Percentiles rank a stretch among this genome's conserved stretches.
Conservation (phyloP, 2,888 invertebrate genomes). For the Cosmorhoe ocellata region DNA sequence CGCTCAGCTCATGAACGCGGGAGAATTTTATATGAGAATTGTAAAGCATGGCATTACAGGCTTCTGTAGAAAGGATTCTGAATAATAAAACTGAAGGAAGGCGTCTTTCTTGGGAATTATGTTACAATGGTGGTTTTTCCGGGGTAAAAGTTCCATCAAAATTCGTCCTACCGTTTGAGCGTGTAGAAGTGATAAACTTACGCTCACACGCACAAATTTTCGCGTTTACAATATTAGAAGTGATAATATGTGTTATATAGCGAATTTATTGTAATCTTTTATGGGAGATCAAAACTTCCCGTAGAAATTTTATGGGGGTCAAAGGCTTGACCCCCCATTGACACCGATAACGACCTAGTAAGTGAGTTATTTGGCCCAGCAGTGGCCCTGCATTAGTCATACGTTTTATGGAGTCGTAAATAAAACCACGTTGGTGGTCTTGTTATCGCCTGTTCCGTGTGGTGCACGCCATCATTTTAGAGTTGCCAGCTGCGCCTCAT, state of each 20-base stretch:
- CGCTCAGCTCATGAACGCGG: background rate
- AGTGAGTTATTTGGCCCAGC: constrained; percentile 1
- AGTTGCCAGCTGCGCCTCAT: constrained; percentile 10
- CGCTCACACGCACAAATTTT: no score
- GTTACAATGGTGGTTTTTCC: background rate
- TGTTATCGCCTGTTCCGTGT: constrained; percentile 23
- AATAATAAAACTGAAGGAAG: background rate
- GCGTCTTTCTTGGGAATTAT: background rate
- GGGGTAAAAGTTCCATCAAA: no score
- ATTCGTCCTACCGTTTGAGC: no score
- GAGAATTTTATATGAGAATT: background rate
- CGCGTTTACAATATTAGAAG: no score
- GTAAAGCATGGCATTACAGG: background rate
- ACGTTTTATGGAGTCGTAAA: constrained; percentile 21
- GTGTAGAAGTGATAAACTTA: no score
- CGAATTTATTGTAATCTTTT: no score
- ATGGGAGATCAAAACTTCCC: no score
- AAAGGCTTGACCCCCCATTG: constrained; percentile 1
- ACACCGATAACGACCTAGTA: background rate
- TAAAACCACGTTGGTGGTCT: constrained; percentile 25
- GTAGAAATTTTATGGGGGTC: background rate
- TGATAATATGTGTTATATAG: no score
- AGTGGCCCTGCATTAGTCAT: constrained; percentile 7
- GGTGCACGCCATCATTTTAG: constrained; percentile 17
- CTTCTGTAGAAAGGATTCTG: background rate